Percentiles rank a stretch among this genome's conserved stretches.
phyloP scores from a whole-genome alignment of 1,140 invertebrate genomes.

The Drosophila chauvacae region DNA sequence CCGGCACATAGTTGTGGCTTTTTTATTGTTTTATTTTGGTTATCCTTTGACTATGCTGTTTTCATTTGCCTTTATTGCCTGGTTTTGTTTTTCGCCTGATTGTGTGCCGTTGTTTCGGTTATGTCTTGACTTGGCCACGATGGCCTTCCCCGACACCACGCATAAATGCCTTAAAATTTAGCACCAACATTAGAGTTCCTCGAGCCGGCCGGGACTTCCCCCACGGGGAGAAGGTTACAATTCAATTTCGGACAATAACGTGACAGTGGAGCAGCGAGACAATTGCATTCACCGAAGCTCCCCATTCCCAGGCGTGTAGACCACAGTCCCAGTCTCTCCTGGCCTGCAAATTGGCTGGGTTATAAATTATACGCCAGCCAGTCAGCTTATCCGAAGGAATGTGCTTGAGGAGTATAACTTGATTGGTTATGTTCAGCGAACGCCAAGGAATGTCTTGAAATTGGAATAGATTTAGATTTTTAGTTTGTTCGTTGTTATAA shows the following conservation, averaged over 20 bases:
- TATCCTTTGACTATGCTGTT: conserved; percentile 74
- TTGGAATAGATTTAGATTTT: too few species aligned
- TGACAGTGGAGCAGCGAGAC: conserved; percentile 44
- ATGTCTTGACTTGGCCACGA: conserved; percentile 26
- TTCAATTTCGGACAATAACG: conserved; percentile 63
- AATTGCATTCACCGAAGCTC: conserved; percentile 45
- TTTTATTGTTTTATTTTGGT: conserved; percentile 71
- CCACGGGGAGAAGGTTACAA: conserved; percentile 37
- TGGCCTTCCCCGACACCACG: background rate
- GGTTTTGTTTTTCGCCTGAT: conserved; percentile 65
- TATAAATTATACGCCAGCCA: conserved; percentile 66
- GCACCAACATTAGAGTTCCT: conserved; percentile 29
- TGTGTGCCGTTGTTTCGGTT: conserved; percentile 56
- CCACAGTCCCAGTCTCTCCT: conserved; percentile 21
- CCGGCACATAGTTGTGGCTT: conserved; percentile 47
- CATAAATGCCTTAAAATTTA: conserved; percentile 64
- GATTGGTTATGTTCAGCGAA: background rate
- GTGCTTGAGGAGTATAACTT: background rate
- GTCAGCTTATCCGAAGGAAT: background rate
- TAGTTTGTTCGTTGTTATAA: background rate
- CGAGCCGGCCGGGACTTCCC: background rate
- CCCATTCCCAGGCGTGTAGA: background rate
- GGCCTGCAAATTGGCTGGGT: conserved; percentile 58
- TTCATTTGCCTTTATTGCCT: conserved; percentile 58
- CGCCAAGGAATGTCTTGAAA: background rate